A percentile compares a stretch with the other conserved stretches of the same genome.
Conservation (phyloP, 1,140 invertebrate species). For the Paralvinella palmiformis region DNA sequence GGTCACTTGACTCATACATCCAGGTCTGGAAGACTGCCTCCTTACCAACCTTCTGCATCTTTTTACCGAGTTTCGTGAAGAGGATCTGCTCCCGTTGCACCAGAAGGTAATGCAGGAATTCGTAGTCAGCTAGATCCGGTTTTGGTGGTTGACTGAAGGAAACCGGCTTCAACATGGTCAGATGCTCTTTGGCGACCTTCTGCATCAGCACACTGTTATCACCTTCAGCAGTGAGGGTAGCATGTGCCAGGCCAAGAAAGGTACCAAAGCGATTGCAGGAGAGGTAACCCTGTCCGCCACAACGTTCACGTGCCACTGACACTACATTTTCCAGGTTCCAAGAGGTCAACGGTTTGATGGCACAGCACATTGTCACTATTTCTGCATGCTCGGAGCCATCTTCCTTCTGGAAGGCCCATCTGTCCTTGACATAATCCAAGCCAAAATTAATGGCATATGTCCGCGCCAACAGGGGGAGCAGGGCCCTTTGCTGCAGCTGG, state of each 20-base stretch:
- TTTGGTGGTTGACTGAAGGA: conserved; percentile 11
- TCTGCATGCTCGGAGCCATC: conserved; percentile 39
- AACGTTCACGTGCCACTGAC: conserved; percentile 36
- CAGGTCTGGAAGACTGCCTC: conserved; percentile 34
- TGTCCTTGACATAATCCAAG: conserved; percentile 40
- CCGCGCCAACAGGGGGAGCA: conserved; percentile 40
- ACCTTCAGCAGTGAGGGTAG: conserved; percentile 45
- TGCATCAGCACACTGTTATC: conserved; percentile 46
- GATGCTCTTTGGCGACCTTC: conserved; percentile 41
- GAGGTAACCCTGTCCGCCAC: conserved; percentile 46
- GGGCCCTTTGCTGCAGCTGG: conserved; percentile 43
- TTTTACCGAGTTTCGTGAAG: conserved; percentile 27
- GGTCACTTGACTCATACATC: conserved; percentile 40
- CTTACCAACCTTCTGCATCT: conserved; percentile 33
- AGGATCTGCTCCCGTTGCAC: conserved; percentile 28
- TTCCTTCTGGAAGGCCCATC: conserved; percentile 30
- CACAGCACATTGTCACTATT: conserved; percentile 45
- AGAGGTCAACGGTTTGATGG: conserved; percentile 39
- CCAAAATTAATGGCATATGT: conserved; percentile 45
- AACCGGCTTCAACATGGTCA: conserved; percentile 27
- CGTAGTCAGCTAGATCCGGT: conserved; percentile 15
- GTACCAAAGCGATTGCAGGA: conserved; percentile 41
- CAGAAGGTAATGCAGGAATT: conserved; percentile 30
- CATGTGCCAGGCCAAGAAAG: conserved; percentile 39
- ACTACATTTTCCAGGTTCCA: conserved; percentile 41